Evolutionary conservation across 1,140 invertebrate species (phyloP).

Genomic region (Caenorhabditis inopinata): DNA sequence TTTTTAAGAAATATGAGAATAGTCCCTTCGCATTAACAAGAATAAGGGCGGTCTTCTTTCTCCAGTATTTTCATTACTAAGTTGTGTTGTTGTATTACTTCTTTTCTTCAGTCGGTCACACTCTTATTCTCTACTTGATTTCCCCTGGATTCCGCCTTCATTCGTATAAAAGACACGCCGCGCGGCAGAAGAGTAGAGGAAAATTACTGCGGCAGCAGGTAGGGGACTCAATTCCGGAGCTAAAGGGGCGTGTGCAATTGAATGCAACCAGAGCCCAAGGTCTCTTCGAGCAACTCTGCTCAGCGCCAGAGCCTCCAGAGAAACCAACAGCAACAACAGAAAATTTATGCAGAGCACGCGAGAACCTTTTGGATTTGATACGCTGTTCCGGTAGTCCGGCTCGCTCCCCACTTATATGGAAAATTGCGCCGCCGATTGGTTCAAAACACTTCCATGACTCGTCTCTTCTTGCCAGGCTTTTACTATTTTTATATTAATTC

Average conservation of each 20-base stretch:
- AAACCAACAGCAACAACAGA: neutral
- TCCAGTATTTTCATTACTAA: neutral
- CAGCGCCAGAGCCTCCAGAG: neutral
- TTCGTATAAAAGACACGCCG: conserved; percentile 21
- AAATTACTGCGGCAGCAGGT: conserved; percentile 27
- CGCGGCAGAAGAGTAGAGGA: neutral
- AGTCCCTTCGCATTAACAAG: neutral
- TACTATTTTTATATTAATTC: neutral
- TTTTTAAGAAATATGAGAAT: conserved; percentile 28
- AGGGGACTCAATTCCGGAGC: neutral
- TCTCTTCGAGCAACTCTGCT: too few relatives aligned
- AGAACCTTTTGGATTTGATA: conserved; percentile 16
- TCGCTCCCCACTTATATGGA: conserved; percentile 2
- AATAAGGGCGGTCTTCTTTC: neutral
- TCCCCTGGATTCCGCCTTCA: conserved; percentile 10
- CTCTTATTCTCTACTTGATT: conserved; percentile 14
- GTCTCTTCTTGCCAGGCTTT: neutral
- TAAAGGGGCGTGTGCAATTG: conserved; percentile 30
- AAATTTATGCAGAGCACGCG: conserved; percentile 32
- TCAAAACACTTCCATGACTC: conserved; percentile 29
- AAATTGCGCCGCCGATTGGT: neutral
- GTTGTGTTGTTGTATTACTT: neutral
- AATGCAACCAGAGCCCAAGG: conserved; percentile 17
- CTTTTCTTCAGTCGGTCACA: neutral
- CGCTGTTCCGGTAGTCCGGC: conserved; percentile 9